Conservation (phyloP, 1,140 invertebrate species). For the Heliconius nattereri region DNA sequence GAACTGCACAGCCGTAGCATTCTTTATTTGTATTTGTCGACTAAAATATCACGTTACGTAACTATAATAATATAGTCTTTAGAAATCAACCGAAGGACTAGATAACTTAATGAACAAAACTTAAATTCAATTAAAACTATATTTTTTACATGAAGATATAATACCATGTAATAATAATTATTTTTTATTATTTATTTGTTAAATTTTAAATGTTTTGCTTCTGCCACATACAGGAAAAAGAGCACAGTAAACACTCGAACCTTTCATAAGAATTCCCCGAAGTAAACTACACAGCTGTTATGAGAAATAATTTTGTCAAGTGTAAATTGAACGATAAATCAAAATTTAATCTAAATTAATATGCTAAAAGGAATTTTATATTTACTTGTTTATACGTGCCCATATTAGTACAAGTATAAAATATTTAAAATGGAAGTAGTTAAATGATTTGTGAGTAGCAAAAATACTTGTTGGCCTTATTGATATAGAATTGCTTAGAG, state of each 20-base stretch:
- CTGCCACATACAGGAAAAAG: conserved; percentile 30
- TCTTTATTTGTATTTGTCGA: conserved; percentile 50
- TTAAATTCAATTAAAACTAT: no score
- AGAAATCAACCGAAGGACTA: not conserved
- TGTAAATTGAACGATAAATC: not conserved
- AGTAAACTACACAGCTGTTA: conserved; percentile 15
- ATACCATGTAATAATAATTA: no score
- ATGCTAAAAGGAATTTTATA: not conserved
- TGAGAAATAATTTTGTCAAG: not conserved
- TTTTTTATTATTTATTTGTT: no score
- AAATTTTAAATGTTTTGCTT: conserved; percentile 35
- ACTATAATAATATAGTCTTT: conserved; percentile 4
- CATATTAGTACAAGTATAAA: no score
- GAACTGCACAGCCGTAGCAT: conserved; percentile 45
- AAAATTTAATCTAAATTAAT: not conserved
- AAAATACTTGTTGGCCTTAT: conserved; percentile 50
- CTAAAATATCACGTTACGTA: conserved; percentile 7
- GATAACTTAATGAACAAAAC: not conserved
- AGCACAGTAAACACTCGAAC: conserved; percentile 23
- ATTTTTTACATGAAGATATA: no score
- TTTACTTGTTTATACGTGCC: not conserved
- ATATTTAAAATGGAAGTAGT: conserved; percentile 16
- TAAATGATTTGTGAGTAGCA: conserved; percentile 21
- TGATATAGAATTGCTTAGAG: conserved; percentile 52
- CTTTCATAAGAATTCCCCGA: conserved; percentile 41